Percentiles rank a stretch among this genome's conserved stretches.
phyloP scores from a whole-genome alignment of 2,113 vertebrate genomes.

The Lathamus discolor region DNA sequence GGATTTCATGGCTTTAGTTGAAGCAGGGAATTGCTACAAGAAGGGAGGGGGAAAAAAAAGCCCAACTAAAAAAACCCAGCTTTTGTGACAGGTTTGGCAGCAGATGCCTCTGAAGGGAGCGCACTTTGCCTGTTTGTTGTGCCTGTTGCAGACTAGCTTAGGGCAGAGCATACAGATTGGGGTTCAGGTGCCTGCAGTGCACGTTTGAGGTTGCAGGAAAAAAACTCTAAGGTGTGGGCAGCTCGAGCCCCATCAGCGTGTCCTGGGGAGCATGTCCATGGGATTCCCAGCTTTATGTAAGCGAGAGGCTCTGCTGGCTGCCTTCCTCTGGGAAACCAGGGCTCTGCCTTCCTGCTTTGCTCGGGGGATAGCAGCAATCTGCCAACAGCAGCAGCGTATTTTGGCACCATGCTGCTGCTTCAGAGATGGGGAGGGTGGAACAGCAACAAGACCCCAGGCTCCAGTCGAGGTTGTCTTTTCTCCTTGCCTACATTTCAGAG shows the following conservation, averaged over 20 bases:
- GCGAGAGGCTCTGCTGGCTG: constrained; percentile 5
- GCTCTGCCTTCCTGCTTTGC: neutral
- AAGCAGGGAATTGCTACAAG: neutral
- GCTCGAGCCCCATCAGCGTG: neutral
- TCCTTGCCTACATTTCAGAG: neutral
- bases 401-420: neutral
- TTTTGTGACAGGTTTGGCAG: constrained; percentile 49
- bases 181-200: neutral
- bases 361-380: neutral
- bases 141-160: neutral
- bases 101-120: neutral
- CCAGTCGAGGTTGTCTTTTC: neutral
- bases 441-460: neutral
- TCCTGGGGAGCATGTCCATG: neutral
- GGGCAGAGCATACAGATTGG: neutral
- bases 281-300: neutral
- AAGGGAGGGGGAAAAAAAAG: neutral
- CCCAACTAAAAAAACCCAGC: neutral
- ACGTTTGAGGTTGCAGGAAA: neutral
- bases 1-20: neutral
- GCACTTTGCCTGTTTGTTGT: neutral
- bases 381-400: neutral
- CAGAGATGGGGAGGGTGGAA: neutral
- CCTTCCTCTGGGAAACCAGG: neutral
- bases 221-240: neutral